Conservation (phyloP, 2,113 vertebrate species). For the Engraulis encrasicolus region DNA sequence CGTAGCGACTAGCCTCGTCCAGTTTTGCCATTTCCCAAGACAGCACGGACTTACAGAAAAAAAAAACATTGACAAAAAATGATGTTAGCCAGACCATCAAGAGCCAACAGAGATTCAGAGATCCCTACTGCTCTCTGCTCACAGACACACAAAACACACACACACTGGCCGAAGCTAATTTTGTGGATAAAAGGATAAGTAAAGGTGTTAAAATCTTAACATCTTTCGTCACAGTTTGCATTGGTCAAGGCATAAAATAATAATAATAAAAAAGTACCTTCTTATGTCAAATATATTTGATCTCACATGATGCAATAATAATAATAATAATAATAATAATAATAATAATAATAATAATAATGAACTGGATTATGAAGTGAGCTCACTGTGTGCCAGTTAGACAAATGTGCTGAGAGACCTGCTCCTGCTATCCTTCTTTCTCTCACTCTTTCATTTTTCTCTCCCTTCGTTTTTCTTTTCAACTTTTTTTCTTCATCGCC, state of each 20-base stretch:
- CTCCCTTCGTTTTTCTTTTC: neutral
- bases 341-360: conserved; percentile 32
- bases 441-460: conserved; percentile 11
- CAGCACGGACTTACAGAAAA: neutral
- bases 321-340: conserved; percentile 36
- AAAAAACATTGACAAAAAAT: neutral
- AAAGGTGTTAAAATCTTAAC: neutral
- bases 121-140: neutral
- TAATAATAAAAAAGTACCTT: conserved; percentile 51
- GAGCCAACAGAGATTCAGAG: neutral
- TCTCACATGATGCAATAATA: conserved; percentile 36
- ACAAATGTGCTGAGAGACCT: conserved; percentile 39
- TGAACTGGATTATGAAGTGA: neutral
- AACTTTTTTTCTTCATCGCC: neutral
- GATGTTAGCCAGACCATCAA: neutral
- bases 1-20: neutral
- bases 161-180: neutral
- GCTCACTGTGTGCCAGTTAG: conserved; percentile 36
- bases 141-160: neutral
- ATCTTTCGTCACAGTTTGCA: conserved; percentile 47
- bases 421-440: conserved; percentile 16
- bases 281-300: conserved; percentile 42
- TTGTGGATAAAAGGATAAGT: neutral
- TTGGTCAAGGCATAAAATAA: conserved; percentile 41
- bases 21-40: neutral